Conservation (phyloP, 2,888 invertebrate genomes). For the Mystacides longicornis region DNA sequence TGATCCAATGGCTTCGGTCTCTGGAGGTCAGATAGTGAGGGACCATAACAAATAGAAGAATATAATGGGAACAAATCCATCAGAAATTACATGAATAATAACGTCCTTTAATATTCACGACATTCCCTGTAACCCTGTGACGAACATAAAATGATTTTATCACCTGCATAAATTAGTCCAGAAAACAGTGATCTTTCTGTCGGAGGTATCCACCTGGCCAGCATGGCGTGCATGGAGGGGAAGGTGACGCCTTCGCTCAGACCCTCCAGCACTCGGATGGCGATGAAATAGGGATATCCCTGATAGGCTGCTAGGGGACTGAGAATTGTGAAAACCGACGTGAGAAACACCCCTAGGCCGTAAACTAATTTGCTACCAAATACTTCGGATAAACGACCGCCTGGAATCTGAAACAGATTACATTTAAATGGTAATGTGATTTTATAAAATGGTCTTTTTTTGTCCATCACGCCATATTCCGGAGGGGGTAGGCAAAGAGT, state of each 20-base stretch:
- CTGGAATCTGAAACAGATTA: constrained; percentile 46
- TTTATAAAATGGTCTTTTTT: too few species aligned
- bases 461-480: too few species aligned
- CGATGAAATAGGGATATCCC: constrained; percentile 60
- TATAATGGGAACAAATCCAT: too few species aligned
- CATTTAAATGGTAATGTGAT: too few species aligned
- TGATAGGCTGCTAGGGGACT: constrained; percentile 74
- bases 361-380: constrained; percentile 84
- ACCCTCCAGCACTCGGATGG: constrained; percentile 71
- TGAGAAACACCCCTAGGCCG: constrained; percentile 72
- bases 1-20: too few species aligned
- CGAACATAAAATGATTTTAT: too few species aligned
- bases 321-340: constrained; percentile 75
- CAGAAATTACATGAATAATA: too few species aligned
- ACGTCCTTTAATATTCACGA: too few species aligned
- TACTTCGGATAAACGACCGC: constrained; percentile 74
- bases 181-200: constrained; percentile 85
- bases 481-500: too few species aligned
- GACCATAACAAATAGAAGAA: too few species aligned
- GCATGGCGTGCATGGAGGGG: constrained; percentile 90
- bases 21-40: too few species aligned
- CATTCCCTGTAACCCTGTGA: too few species aligned
- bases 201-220: constrained; percentile 90
- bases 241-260: constrained; percentile 86
- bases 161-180: constrained; percentile 77